Conservation (phyloP, 2,888 invertebrate genomes). For the Meteorus cinctellus region DNA sequence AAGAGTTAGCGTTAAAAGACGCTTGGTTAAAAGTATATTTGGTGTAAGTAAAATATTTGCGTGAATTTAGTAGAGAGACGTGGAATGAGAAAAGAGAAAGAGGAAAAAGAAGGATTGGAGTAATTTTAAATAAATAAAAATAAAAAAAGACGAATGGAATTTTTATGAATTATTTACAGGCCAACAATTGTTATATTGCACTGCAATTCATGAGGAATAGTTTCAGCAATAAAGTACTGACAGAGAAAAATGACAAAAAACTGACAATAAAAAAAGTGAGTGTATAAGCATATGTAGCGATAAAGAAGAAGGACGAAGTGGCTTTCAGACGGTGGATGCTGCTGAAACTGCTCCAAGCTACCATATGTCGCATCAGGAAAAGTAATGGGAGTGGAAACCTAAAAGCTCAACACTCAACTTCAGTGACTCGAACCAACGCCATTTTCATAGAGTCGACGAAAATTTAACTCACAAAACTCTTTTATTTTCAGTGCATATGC, state of each 20-base stretch:
- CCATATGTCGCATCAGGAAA: slow-evolving; percentile 42
- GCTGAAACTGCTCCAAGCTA: slow-evolving; percentile 39
- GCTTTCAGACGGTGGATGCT: slow-evolving; percentile 38
- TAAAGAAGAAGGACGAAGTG: slow-evolving; percentile 26
- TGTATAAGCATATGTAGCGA: background rate
- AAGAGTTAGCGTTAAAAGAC: slow-evolving; percentile 4
- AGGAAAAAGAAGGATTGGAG: background rate
- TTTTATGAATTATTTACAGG: background rate
- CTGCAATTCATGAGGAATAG: background rate
- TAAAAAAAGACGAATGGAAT: background rate
- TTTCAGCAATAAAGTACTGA: background rate
- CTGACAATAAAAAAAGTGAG: background rate
- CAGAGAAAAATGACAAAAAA: background rate
- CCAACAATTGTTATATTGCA: slow-evolving; percentile 1
- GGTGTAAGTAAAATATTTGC: slow-evolving; percentile 3
- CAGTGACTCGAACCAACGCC: background rate
- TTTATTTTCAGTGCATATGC: slow-evolving; percentile 33
- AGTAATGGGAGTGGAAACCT: slow-evolving; percentile 37
- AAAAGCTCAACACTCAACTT: slow-evolving; percentile 40
- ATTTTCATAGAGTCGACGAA: slow-evolving; percentile 5
- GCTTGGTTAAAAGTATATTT: background rate
- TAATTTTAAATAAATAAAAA: background rate
- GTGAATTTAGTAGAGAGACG: background rate
- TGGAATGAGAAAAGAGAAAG: background rate
- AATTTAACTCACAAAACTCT: slow-evolving; percentile 42